Percentiles rank a stretch among this genome's conserved stretches.
Evolutionary conservation across 2,888 invertebrate genomes (phyloP).

Genomic region (Macrophya alboannulata): DNA sequence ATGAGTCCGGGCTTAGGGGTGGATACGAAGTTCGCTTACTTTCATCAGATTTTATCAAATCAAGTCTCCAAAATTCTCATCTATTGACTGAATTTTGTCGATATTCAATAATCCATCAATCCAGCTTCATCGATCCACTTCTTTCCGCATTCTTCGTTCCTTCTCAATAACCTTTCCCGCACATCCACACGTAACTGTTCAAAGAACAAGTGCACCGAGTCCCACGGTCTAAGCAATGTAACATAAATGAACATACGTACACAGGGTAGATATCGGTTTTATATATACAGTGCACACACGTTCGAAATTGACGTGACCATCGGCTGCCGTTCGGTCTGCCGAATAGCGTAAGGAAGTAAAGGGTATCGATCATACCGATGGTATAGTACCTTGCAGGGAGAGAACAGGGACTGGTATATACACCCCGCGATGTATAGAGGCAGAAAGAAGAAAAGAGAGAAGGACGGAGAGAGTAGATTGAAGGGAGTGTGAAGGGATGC

Average conservation of each 20-base stretch:
- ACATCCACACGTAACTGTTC: neutral
- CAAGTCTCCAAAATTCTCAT: neutral
- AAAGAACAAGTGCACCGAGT: neutral
- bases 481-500: conserved; percentile 11
- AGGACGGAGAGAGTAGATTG: neutral
- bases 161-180: neutral
- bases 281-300: neutral
- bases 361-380: neutral
- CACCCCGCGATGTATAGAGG: neutral
- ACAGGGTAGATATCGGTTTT: neutral
- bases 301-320: neutral
- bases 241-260: neutral
- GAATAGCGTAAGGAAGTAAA: neutral
- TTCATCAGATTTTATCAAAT: neutral
- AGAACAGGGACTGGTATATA: neutral
- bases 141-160: neutral
- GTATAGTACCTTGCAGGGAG: neutral
- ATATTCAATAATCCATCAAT: neutral
- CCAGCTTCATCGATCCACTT: neutral
- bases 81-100: neutral
- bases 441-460: neutral
- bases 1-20: no score
- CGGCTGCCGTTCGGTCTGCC: neutral
- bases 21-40: no score
- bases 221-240: neutral